Evolutionary conservation across 2,888 invertebrate genomes (phyloP).

Genomic region (Syrista parreyssii): DNA sequence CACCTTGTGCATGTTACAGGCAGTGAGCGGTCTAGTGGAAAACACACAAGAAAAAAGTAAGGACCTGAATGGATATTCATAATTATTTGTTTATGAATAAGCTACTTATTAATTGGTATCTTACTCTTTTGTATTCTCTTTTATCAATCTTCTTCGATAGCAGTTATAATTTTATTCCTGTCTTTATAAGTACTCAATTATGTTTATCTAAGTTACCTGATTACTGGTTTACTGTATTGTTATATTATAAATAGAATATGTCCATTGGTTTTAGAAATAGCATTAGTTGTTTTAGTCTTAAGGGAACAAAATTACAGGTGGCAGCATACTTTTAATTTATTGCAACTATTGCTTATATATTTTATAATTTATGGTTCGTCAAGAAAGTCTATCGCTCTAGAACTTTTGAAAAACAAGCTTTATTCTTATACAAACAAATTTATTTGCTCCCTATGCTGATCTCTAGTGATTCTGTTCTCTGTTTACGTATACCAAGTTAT

Average conservation of each 20-base stretch:
- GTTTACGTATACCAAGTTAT: not conserved
- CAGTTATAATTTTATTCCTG: slow-evolving; percentile 16
- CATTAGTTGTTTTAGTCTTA: not conserved
- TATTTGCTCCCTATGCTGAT: not conserved
- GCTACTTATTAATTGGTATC: slow-evolving; percentile 15
- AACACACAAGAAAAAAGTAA: slow-evolving; percentile 83
- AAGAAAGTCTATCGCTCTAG: not conserved
- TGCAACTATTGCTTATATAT: not conserved
- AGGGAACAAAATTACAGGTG: not conserved
- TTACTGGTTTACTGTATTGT: slow-evolving; percentile 22
- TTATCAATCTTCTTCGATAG: slow-evolving; percentile 17
- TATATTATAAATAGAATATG: slow-evolving; percentile 22
- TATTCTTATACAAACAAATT: not conserved
- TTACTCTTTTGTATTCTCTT: slow-evolving; percentile 23
- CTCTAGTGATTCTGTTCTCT: slow-evolving; percentile 6
- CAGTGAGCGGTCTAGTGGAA: slow-evolving; percentile 84
- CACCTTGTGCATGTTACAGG: slow-evolving; percentile 68
- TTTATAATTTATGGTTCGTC: not conserved
- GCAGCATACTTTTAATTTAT: not conserved
- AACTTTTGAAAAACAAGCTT: not conserved
- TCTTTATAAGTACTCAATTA: slow-evolving; percentile 22
- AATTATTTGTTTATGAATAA: slow-evolving; percentile 35
- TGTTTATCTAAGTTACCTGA: slow-evolving; percentile 24
- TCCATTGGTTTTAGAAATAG: slow-evolving; percentile 18
- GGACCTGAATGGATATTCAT: slow-evolving; percentile 67